These are phyloP conservation scores for Sesamia nonagrioides DNA, from an alignment of 1,140 invertebrate genomes.

Conservation along the genomic window DNA sequence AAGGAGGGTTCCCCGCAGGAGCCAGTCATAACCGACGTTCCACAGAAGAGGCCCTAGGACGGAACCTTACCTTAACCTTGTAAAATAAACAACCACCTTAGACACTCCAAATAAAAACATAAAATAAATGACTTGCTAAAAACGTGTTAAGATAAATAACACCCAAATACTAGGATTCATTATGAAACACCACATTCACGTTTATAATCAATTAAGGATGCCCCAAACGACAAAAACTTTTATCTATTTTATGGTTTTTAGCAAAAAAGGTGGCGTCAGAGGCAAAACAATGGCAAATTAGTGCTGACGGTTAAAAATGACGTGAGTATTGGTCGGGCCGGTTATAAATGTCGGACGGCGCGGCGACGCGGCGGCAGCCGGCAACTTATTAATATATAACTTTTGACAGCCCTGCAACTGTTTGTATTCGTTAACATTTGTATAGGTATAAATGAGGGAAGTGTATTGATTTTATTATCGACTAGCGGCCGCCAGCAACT, in stretches of 20 bases:
- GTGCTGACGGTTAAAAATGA: slow-evolving; percentile 86
- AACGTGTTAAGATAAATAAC: slow-evolving; percentile 48
- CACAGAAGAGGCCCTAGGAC: too few species aligned
- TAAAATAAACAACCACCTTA: not conserved
- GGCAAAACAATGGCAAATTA: slow-evolving; percentile 87
- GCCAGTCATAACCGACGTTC: too few species aligned
- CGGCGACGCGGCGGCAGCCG: slow-evolving; percentile 59
- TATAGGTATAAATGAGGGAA: not conserved
- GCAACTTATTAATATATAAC: slow-evolving; percentile 43
- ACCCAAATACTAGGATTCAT: slow-evolving; percentile 9
- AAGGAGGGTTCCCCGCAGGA: too few species aligned
- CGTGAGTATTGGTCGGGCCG: slow-evolving; percentile 69
- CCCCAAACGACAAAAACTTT: slow-evolving; percentile 71
- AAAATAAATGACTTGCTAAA: slow-evolving; percentile 45
- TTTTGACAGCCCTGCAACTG: slow-evolving; percentile 26
- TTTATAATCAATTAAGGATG: slow-evolving; percentile 82
- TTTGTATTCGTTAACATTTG: slow-evolving; percentile 28
- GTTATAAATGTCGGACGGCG: slow-evolving; percentile 73
- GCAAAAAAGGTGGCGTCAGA: slow-evolving; percentile 84
- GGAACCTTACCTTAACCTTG: too few species aligned
- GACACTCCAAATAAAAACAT: slow-evolving; percentile 1
- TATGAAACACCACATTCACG: slow-evolving; percentile 60
- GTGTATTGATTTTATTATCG: slow-evolving; percentile 18
- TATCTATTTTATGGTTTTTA: slow-evolving; percentile 86
- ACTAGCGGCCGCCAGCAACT: too few species aligned